Evolutionary conservation across 2,797 vertebrate genomes (phyloP).

Genomic region (Glyptemys insculpta): DNA sequence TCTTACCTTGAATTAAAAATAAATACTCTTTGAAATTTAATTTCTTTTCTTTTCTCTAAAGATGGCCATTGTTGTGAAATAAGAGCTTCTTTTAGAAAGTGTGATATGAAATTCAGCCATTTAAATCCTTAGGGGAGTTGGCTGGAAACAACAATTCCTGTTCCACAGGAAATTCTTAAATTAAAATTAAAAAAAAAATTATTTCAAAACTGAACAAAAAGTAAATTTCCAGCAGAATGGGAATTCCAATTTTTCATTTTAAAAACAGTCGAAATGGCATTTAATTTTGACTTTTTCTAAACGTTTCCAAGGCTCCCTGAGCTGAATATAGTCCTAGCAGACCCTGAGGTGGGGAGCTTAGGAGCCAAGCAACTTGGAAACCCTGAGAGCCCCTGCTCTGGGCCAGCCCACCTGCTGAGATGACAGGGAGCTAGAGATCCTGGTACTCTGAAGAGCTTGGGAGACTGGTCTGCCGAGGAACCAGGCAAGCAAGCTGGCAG

Average conservation of each 20-base stretch:
- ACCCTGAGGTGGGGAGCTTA: neutral
- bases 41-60: neutral
- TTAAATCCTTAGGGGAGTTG: neutral
- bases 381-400: neutral
- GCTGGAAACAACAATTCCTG: neutral
- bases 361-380: neutral
- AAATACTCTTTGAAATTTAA: neutral
- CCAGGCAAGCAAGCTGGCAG: neutral
- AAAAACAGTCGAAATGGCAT: neutral
- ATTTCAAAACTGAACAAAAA: neutral
- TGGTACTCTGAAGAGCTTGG: neutral
- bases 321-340: neutral
- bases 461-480: neutral
- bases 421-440: neutral
- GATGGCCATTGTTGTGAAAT: neutral
- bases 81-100: conserved; percentile 5
- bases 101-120: neutral
- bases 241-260: neutral
- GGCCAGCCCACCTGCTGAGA: neutral
- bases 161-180: neutral
- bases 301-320: neutral
- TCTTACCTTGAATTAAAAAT: neutral
- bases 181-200: neutral
- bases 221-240: neutral
- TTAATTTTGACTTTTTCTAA: neutral